These are phyloP conservation scores for Ridgeia piscesae DNA, from an alignment of 1,140 invertebrate species.

Conservation along the genomic window DNA sequence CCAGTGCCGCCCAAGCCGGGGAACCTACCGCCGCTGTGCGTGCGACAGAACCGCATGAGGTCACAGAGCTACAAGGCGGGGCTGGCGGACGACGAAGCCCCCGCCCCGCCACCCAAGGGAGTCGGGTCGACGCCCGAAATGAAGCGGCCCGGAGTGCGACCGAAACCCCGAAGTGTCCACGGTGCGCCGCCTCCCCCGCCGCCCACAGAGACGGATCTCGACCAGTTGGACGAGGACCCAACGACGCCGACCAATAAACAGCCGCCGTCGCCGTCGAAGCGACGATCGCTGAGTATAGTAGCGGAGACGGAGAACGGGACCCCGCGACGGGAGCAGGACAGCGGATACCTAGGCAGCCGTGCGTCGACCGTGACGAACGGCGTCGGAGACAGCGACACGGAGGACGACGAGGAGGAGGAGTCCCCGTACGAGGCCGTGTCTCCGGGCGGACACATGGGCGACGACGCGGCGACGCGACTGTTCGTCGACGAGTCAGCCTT, in stretches of 20 bases:
- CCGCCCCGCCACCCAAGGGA: constrained; percentile 8
- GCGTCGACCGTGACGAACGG: not conserved
- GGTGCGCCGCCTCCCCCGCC: not conserved
- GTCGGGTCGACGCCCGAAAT: not conserved
- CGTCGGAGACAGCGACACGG: not conserved
- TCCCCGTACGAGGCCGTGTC: not conserved
- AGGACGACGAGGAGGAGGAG: not conserved
- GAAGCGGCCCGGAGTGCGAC: not conserved
- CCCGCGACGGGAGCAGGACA: not conserved
- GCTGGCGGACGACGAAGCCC: not conserved
- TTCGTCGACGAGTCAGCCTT: not conserved
- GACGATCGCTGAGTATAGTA: not conserved
- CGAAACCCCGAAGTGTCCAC: not conserved
- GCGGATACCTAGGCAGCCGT: not conserved
- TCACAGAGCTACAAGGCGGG: not conserved
- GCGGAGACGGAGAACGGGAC: not conserved
- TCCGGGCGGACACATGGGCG: not conserved
- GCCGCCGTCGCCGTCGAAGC: not conserved
- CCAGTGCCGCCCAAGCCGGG: constrained; percentile 31
- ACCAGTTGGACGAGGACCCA: constrained; percentile 2
- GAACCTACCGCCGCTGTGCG: constrained; percentile 19
- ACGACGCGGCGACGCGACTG: not conserved
- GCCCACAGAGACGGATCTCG: constrained; percentile 15
- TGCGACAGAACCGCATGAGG: not conserved
- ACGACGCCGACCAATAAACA: not conserved